A percentile compares a stretch with the other conserved stretches of the same genome.
Evolutionary conservation across 2,113 vertebrate genomes (phyloP).

Genomic region (Tragulus kanchil): DNA sequence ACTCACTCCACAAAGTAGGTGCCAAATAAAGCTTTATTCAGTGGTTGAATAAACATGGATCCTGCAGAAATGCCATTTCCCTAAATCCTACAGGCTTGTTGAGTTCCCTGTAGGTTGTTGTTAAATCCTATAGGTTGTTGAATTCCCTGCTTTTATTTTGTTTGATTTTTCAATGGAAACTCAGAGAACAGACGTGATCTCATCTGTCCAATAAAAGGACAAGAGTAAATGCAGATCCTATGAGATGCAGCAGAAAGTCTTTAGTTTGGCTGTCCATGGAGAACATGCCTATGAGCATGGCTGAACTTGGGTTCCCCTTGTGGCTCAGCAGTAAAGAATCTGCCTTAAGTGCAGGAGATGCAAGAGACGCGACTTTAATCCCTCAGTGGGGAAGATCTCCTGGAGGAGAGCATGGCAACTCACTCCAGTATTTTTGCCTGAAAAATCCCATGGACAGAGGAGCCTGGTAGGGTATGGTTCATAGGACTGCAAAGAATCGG

Average conservation of each 20-base stretch:
- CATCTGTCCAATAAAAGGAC: not conserved
- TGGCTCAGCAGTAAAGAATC: not conserved
- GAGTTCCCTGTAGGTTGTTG: too few relatives aligned
- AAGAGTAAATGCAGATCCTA: not conserved
- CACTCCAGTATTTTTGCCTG: not conserved
- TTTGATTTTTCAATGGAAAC: not conserved
- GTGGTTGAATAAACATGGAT: not conserved
- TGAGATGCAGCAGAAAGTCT: not conserved
- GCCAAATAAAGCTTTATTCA: slow-evolving; percentile 20
- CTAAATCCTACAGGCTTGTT: not conserved
- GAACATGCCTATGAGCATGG: not conserved
- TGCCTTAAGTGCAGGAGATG: accelerated
- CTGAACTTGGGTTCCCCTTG: not conserved
- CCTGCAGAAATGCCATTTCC: not conserved
- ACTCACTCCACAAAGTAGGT: not conserved
- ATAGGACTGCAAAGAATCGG: not conserved
- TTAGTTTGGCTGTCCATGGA: not conserved
- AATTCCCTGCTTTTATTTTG: not conserved
- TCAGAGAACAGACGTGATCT: not conserved
- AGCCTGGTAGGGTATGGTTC: not conserved
- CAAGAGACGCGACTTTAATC: accelerated
- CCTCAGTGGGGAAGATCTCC: not conserved
- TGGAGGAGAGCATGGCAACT: not conserved
- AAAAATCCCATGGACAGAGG: not conserved
- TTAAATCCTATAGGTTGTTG: not conserved